Conservation (phyloP, 2,888 invertebrate genomes). For the Lissocephala sabroskyi region DNA sequence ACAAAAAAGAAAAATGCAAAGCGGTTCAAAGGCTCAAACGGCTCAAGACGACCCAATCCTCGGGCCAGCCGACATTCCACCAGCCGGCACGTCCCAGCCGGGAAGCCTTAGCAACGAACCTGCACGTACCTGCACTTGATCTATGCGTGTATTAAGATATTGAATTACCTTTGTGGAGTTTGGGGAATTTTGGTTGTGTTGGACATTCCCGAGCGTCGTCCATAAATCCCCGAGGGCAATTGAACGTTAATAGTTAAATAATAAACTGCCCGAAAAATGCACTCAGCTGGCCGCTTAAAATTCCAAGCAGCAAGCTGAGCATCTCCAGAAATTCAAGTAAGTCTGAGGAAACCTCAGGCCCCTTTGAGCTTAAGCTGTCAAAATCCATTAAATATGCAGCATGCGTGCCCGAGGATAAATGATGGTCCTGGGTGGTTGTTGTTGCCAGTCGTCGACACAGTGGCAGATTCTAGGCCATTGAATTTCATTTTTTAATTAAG, state of each 20-base stretch:
- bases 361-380: slow-evolving; percentile 35
- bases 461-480: too few species aligned
- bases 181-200: slow-evolving; percentile 26
- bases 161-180: slow-evolving; percentile 52
- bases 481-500: too few species aligned
- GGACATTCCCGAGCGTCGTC: too few species aligned
- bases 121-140: slow-evolving; percentile 61
- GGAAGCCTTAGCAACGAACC: slow-evolving; percentile 51
- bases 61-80: too few species aligned
- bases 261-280: slow-evolving; percentile 53
- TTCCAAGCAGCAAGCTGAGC: slow-evolving; percentile 43
- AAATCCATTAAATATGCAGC: slow-evolving; percentile 54
- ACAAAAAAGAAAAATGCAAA: slow-evolving; percentile 34
- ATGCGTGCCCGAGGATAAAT: slow-evolving; percentile 33
- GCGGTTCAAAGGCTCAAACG: slow-evolving; percentile 5
- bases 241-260: slow-evolving; percentile 61
- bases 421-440: too few species aligned
- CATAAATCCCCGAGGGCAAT: slow-evolving; percentile 52
- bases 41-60: too few species aligned
- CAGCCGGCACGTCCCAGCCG: not conserved
- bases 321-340: not conserved
- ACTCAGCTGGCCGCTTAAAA: slow-evolving; percentile 57
- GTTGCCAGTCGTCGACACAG: too few species aligned
- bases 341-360: not conserved
- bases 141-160: slow-evolving; percentile 62